Percentiles rank a stretch among this genome's conserved stretches.
phyloP scores from a whole-genome alignment of 2,113 vertebrate genomes.

The Phocoena phocoena region DNA sequence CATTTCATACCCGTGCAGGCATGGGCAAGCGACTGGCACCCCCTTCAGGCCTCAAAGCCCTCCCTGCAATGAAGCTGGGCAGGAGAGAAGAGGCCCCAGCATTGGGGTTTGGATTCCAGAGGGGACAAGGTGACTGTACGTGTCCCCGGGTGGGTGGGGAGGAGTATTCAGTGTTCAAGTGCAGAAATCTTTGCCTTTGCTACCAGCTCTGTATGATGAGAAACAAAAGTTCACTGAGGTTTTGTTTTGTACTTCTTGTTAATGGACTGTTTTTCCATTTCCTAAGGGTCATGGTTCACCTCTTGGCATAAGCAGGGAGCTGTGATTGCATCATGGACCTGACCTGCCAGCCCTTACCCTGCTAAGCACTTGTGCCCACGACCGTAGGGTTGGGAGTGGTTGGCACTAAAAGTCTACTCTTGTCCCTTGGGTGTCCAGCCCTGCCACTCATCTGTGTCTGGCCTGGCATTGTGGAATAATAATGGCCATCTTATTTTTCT shows the following conservation, averaged over 20 bases:
- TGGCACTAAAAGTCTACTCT: background rate
- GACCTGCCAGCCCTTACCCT: background rate
- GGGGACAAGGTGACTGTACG: background rate
- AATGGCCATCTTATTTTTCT: background rate
- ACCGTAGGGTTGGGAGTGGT: background rate
- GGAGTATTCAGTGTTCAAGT: conserved; percentile 56
- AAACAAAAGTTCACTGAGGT: conserved; percentile 74
- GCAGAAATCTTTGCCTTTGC: conserved; percentile 61
- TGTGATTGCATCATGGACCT: conserved; percentile 22
- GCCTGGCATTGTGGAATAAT: background rate
- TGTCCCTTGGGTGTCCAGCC: background rate
- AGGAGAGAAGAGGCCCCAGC: background rate
- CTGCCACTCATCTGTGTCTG: background rate
- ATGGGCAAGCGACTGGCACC: background rate
- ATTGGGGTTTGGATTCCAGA: background rate
- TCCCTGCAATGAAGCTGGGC: background rate
- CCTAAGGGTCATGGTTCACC: conserved; percentile 58
- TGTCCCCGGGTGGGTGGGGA: conserved; percentile 27
- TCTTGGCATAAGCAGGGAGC: background rate
- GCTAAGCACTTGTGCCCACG: background rate
- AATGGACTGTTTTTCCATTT: conserved; percentile 59
- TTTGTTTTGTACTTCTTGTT: conserved; percentile 72
- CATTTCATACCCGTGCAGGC: conserved; percentile 50
- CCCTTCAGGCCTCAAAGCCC: background rate
- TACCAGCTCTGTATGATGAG: conserved; percentile 48